Percentiles rank a stretch among this genome's conserved stretches.
Evolutionary conservation across 2,797 vertebrate species (phyloP).

Genomic region (Etheostoma perlongum): DNA sequence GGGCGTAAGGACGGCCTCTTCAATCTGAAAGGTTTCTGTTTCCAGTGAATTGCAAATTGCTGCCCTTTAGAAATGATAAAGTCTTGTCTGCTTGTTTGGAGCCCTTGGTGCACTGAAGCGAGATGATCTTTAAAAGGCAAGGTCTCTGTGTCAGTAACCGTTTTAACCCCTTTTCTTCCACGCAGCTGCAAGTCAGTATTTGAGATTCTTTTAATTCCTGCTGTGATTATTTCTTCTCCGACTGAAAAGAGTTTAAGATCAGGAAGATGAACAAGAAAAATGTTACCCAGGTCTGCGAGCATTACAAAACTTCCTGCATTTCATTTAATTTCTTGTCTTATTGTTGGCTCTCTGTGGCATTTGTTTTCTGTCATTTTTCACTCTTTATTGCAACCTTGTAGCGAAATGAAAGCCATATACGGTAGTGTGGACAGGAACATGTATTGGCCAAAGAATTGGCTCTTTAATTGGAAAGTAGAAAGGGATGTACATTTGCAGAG

Average conservation of each 20-base stretch:
- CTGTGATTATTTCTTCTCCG: slow-evolving; percentile 33
- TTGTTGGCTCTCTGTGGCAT: slow-evolving; percentile 23
- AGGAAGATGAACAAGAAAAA: slow-evolving; percentile 23
- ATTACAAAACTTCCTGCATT: slow-evolving; percentile 5
- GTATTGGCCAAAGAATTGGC: slow-evolving; percentile 15
- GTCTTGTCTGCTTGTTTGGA: slow-evolving; percentile 27
- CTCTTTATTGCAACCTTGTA: slow-evolving; percentile 39
- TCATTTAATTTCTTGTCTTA: slow-evolving; percentile 16
- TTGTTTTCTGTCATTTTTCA: background rate
- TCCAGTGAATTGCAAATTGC: slow-evolving; percentile 30
- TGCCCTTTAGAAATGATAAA: slow-evolving; percentile 36
- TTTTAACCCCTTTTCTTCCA: slow-evolving; percentile 15
- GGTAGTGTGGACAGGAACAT: slow-evolving; percentile 14
- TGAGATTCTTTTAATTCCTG: slow-evolving; percentile 41
- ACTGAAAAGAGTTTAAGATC: slow-evolving; percentile 37
- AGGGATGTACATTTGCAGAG: slow-evolving; percentile 21
- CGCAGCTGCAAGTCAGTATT: background rate
- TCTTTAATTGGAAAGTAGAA: slow-evolving; percentile 3
- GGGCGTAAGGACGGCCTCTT: background rate
- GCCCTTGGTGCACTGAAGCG: background rate
- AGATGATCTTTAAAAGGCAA: slow-evolving; percentile 43
- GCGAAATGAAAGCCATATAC: slow-evolving; percentile 30
- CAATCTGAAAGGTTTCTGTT: slow-evolving; percentile 39
- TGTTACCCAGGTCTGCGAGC: background rate
- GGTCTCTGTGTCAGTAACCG: slow-evolving; percentile 34